Percentiles rank a stretch among this genome's conserved stretches.
phyloP scores from a whole-genome alignment of 2,113 vertebrate species.

The Oophaga pumilio region DNA sequence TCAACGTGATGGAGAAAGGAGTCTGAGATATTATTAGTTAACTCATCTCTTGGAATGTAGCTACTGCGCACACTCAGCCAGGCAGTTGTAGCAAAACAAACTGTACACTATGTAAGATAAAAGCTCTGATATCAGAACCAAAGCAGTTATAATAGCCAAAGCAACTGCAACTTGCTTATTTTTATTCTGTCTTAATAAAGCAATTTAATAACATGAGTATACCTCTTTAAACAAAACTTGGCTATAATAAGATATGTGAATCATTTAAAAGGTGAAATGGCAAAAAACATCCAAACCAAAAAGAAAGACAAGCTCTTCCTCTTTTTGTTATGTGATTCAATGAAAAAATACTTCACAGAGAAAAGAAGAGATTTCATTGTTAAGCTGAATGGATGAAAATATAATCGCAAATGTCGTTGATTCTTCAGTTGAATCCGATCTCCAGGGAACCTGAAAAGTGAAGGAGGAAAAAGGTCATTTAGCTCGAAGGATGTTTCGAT shows the following conservation, averaged over 20 bases:
- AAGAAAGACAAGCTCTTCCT: background rate
- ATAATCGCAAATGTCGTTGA: background rate
- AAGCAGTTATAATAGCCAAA: too few species aligned
- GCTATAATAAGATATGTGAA: background rate
- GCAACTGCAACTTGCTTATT: too few species aligned
- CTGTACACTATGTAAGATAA: too few species aligned
- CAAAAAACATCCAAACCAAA: background rate
- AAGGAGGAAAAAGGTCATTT: background rate
- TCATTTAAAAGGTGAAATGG: too few species aligned
- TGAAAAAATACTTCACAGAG: background rate
- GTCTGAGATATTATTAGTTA: too few species aligned
- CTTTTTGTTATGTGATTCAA: background rate
- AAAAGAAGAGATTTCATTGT: background rate
- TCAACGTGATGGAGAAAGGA: too few species aligned
- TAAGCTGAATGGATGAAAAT: background rate
- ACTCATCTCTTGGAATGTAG: too few species aligned
- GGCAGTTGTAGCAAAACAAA: too few species aligned
- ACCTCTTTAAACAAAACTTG: background rate
- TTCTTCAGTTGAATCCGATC: background rate
- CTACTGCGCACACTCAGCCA: too few species aligned
- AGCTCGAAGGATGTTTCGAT: background rate
- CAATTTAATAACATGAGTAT: too few species aligned
- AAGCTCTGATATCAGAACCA: too few species aligned
- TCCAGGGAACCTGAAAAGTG: background rate
- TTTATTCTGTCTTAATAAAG: too few species aligned